Conservation (phyloP, 2,113 vertebrate species). For the Marmota monax region DNA sequence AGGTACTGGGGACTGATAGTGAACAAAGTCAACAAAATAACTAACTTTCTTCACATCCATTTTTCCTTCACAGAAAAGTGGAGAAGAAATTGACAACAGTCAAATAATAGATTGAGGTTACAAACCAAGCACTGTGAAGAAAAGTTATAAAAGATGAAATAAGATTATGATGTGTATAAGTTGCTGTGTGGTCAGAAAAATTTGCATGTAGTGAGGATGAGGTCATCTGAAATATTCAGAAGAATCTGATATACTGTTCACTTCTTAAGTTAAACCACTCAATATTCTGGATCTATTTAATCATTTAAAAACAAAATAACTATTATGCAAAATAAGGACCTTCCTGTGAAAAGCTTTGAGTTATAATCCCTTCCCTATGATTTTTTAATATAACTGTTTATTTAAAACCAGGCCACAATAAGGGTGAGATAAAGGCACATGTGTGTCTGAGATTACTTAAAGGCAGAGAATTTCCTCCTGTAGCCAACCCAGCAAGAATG, state of each 20-base stretch:
- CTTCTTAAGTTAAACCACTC: background rate
- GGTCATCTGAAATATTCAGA: background rate
- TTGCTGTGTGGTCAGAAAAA: background rate
- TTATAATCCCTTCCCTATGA: background rate
- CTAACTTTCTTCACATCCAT: background rate
- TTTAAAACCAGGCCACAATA: background rate
- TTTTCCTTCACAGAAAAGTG: background rate
- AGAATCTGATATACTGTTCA: background rate
- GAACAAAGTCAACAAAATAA: background rate
- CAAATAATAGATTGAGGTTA: background rate
- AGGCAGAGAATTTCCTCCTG: background rate
- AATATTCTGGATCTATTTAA: background rate
- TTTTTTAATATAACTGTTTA: background rate
- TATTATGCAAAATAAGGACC: background rate
- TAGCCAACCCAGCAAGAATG: background rate
- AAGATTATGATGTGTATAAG: background rate
- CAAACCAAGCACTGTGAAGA: background rate
- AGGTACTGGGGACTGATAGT: background rate
- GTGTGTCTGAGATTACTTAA: background rate
- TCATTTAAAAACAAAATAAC: conserved; percentile 34
- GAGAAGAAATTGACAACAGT: background rate
- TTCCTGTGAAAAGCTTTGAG: background rate
- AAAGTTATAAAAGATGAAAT: background rate
- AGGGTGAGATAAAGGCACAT: background rate
- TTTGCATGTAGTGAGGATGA: background rate